Evolutionary conservation across 2,113 vertebrate species (phyloP).

Genomic region (Phrynocephalus versicolor): DNA sequence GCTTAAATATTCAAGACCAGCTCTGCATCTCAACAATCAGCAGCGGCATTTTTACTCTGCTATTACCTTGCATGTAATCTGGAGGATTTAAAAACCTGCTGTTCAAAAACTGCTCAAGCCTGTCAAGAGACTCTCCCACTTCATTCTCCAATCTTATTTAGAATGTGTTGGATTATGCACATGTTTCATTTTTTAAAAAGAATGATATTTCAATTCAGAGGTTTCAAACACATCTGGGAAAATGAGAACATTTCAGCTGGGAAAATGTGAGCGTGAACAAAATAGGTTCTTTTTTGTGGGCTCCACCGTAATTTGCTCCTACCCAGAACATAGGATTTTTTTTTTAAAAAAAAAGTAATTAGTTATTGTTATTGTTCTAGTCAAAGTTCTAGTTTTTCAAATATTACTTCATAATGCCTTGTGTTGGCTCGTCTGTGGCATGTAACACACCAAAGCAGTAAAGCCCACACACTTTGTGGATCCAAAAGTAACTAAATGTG

Average conservation of each 20-base stretch:
- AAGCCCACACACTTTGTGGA: not conserved
- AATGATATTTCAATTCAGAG: not conserved
- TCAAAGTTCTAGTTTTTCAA: not conserved
- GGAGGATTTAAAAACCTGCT: constrained; percentile 43
- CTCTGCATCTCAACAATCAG: constrained; percentile 33
- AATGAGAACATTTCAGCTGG: not conserved
- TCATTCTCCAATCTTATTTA: not conserved
- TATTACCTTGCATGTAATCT: constrained; percentile 47
- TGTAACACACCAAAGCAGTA: not conserved
- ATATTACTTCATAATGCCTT: not conserved
- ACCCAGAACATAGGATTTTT: not conserved
- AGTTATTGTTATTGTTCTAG: not conserved
- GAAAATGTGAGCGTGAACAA: not conserved
- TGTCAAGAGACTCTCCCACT: not conserved
- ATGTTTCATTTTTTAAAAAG: constrained; percentile 2
- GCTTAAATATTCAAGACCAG: constrained; percentile 56
- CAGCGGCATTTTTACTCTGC: constrained; percentile 44
- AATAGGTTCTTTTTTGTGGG: not conserved
- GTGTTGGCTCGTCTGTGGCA: not conserved
- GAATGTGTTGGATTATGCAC: not conserved
- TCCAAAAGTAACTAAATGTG: not conserved
- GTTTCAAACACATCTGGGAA: not conserved
- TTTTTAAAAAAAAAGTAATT: not conserved
- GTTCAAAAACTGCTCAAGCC: constrained; percentile 38
- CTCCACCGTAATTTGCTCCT: not conserved